These are phyloP conservation scores for Peucedramus taeniatus DNA, from an alignment of 2,113 vertebrate species.

Conservation along the genomic window DNA sequence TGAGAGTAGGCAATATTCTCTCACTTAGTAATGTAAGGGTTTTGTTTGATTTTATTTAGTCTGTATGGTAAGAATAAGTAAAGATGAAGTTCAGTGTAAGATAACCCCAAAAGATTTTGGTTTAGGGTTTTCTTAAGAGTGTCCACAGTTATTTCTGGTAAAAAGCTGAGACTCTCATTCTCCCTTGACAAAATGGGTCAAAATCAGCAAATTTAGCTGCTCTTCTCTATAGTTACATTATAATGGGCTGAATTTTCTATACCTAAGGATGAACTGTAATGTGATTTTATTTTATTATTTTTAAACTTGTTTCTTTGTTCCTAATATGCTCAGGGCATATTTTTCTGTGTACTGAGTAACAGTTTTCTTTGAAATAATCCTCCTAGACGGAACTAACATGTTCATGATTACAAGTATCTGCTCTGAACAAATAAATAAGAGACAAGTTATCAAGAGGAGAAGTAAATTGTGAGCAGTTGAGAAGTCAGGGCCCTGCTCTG, in stretches of 20 bases:
- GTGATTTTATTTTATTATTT: not conserved
- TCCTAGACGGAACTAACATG: fast-evolving
- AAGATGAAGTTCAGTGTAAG: not conserved
- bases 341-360: not conserved
- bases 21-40: not conserved
- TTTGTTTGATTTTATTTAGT: not conserved
- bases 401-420: not conserved
- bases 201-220: not conserved
- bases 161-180: not conserved
- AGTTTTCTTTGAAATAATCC: not conserved
- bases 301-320: not conserved
- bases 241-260: not conserved
- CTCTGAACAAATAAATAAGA: not conserved
- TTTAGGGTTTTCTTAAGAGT: not conserved
- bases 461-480: not conserved
- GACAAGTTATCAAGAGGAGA: not conserved
- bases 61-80: not conserved
- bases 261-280: not conserved
- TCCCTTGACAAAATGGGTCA: not conserved
- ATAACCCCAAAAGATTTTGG: not conserved
- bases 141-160: not conserved
- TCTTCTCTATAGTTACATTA: not conserved
- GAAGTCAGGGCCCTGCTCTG: not conserved
- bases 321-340: not conserved
- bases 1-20: not conserved